Percentiles rank a stretch among this genome's conserved stretches.
phyloP scores from a whole-genome alignment of 1,140 invertebrate genomes.

The Drosophila suzukii region DNA sequence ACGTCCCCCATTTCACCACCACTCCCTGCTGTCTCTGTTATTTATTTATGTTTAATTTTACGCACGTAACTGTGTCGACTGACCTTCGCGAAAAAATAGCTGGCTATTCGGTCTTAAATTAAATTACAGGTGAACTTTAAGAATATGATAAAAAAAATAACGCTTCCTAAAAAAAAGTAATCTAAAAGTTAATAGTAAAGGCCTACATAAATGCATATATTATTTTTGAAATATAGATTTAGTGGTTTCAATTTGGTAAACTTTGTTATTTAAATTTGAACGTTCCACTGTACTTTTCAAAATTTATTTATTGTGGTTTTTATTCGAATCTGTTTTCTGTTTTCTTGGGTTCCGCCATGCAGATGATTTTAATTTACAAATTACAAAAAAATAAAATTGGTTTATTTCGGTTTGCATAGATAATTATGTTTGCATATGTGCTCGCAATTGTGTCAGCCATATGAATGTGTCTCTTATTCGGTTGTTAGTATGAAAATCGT shows the following conservation, averaged over 20 bases:
- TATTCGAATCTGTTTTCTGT: conserved; percentile 2
- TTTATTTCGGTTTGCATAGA: conserved; percentile 70
- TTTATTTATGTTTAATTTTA: conserved; percentile 31
- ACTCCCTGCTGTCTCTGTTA: conserved; percentile 7
- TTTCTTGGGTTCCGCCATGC: conserved; percentile 45
- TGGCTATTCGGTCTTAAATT: conserved; percentile 2
- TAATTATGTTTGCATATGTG: conserved; percentile 56
- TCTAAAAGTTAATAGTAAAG: not conserved
- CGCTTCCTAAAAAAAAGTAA: not conserved
- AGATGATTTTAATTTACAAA: conserved; percentile 62
- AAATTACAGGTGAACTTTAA: conserved; percentile 2
- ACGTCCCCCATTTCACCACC: not conserved
- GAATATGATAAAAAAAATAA: not conserved
- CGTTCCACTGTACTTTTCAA: not conserved
- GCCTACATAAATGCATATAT: not conserved
- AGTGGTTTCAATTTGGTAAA: not conserved
- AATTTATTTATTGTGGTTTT: conserved; percentile 8
- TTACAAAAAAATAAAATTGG: conserved; percentile 25
- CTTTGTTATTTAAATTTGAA: no score
- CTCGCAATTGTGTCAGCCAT: conserved; percentile 45
- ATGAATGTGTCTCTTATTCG: conserved; percentile 30
- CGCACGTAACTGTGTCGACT: conserved; percentile 41
- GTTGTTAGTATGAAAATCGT: conserved; percentile 30
- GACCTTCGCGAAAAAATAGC: conserved; percentile 37
- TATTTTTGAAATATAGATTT: not conserved